Evolutionary conservation across 2,797 vertebrate species (phyloP), one percentile per base, ranked within the genome.

Genomic region (Phyllotis vaccarum): DNA sequence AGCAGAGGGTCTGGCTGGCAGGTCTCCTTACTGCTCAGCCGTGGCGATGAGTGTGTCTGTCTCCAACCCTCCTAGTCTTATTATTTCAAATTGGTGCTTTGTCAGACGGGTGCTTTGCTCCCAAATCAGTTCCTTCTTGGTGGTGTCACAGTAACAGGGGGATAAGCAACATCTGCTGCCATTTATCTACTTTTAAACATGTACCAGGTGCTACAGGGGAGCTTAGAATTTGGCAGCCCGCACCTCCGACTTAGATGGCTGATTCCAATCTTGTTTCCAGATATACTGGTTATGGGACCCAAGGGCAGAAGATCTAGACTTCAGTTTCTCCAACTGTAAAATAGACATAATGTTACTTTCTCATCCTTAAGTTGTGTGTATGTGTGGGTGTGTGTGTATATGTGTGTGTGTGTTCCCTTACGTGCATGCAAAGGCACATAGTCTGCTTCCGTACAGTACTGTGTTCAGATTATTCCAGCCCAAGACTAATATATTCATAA

Each of bases 61-160:
- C 90, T 66, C 52, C 68, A 86, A n/a, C 81, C 22, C 29, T 89
- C 90, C 62, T 56, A 78, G 66, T 22, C 29, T 52, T 68, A 83
- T 21, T 74, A 86, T 78, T 91, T 93, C 93, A 94, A 74, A 81
- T 87, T 66, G 66, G 34, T 79, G 66, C 17, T 96, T 80, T 86
- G 74, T 95, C 75, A 24, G 49, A 68, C 14, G 70, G 76, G 29
- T 40, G n/a, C 46, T 64, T 75, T 74, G 54, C 86, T 96, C 94
- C 66, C 46, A 91, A 68, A 90, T 46, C 54, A 87, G 8, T 49
- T 60, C 37, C 80, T 80, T 37, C 70, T 86, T 52, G 85, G 34
- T 72, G 56, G 58, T 87, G 66, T 87, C 17, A 62, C n/a, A 80
- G 92, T 52, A 88, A 70, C 62, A 58, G 74, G n/a, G 60, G 11